Conservation (phyloP, 2,113 vertebrate species). For the Apodemus speciosus region DNA sequence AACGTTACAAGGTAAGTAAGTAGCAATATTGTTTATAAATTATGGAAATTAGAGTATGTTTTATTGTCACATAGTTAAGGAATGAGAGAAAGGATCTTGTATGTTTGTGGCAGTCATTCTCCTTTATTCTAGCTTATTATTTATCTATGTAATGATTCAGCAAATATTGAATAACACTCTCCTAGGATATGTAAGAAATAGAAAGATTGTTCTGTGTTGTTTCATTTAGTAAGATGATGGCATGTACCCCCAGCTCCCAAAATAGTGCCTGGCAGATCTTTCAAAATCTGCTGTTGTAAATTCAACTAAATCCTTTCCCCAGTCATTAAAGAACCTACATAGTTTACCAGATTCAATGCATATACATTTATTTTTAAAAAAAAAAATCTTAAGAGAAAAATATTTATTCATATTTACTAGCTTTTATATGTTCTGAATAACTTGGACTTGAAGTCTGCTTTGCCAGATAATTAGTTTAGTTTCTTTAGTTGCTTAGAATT, state of each 20-base stretch:
- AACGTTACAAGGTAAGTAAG: not conserved
- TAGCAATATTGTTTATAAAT: not conserved
- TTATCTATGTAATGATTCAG: not conserved
- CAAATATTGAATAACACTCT: not conserved
- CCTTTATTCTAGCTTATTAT: not conserved
- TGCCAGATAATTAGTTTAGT: not conserved
- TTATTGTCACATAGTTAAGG: not conserved
- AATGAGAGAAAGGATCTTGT: not conserved
- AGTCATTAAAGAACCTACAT: not conserved
- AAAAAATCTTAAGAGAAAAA: not conserved
- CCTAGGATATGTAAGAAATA: too few relatives aligned
- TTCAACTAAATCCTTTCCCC: not conserved
- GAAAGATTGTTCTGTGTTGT: not conserved
- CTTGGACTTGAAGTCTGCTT: not conserved
- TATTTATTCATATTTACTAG: not conserved
- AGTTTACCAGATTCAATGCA: not conserved
- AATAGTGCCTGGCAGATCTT: not conserved
- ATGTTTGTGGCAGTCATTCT: not conserved
- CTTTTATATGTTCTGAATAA: not conserved
- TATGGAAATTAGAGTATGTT: not conserved
- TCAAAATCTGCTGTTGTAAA: not conserved
- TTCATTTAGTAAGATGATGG: not conserved
- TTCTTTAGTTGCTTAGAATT: not conserved
- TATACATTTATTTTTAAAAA: not conserved
- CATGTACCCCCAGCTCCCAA: not conserved